Percentiles rank a stretch among this genome's conserved stretches.
These are phyloP conservation scores for Rosalia funebris DNA, from an alignment of 2,888 invertebrate genomes.

Conservation along the genomic window DNA sequence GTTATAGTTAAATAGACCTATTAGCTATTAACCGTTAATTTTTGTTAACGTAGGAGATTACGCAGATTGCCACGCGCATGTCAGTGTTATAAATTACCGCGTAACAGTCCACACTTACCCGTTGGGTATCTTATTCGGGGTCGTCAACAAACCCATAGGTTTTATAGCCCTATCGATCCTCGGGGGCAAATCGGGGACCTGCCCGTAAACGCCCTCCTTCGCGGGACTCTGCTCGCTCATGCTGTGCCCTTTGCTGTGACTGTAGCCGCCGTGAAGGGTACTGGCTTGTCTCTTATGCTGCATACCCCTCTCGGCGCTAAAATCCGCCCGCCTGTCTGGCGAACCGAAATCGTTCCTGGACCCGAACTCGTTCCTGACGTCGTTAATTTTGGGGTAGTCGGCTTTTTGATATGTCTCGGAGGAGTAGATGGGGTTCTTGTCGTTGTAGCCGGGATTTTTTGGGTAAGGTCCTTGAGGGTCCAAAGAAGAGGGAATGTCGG, in stretches of 20 bases:
- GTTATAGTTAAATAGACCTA: too few species aligned
- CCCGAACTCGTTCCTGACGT: slow-evolving; percentile 43
- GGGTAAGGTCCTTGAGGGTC: slow-evolving; percentile 53
- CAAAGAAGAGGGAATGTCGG: slow-evolving; percentile 53
- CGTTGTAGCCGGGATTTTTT: slow-evolving; percentile 47
- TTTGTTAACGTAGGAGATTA: too few species aligned
- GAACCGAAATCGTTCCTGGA: slow-evolving; percentile 42
- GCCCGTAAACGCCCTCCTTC: slow-evolving; percentile 59
- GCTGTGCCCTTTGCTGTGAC: slow-evolving; percentile 56
- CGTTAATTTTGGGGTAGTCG: slow-evolving; percentile 46
- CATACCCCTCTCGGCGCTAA: slow-evolving; percentile 50
- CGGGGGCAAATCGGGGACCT: slow-evolving; percentile 84
- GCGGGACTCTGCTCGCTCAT: slow-evolving; percentile 56
- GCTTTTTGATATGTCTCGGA: slow-evolving; percentile 46
- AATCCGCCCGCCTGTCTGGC: slow-evolving; percentile 46
- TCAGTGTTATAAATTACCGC: too few species aligned
- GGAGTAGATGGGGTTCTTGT: slow-evolving; percentile 45
- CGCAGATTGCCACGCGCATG: too few species aligned
- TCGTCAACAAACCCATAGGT: slow-evolving; percentile 70
- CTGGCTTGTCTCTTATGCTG: slow-evolving; percentile 62
- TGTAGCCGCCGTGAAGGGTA: slow-evolving; percentile 58
- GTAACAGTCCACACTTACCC: slow-evolving; percentile 56
- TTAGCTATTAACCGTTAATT: too few species aligned
- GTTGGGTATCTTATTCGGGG: slow-evolving; percentile 60
- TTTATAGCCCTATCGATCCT: slow-evolving; percentile 82